Evolutionary conservation across 2,888 invertebrate genomes (phyloP).

Genomic region (Brachyptera risi): DNA sequence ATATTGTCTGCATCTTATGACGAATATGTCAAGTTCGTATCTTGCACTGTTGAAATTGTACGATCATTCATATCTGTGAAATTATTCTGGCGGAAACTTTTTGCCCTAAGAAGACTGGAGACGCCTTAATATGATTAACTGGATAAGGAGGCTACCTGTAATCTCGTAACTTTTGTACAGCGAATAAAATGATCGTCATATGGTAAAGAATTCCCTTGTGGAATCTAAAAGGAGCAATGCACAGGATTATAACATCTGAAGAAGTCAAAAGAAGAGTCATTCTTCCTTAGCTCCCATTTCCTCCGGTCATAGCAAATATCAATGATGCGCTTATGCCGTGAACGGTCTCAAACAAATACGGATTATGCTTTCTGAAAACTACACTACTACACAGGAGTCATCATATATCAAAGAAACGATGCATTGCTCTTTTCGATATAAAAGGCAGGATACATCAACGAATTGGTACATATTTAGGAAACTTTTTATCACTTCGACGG

Average conservation of each 20-base stretch:
- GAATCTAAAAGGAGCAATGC: no score
- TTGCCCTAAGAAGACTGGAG: no score
- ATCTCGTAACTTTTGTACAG: constrained; percentile 2
- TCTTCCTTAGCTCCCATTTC: neutral
- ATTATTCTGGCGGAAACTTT: no score
- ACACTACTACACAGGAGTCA: neutral
- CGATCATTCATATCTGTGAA: no score
- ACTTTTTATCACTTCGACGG: no score
- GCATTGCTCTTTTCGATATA: neutral
- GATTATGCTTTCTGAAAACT: neutral
- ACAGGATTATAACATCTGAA: neutral
- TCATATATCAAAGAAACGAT: constrained; percentile 3
- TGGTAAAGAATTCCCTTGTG: no score
- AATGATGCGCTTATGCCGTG: neutral
- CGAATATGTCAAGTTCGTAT: no score
- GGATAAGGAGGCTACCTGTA: no score
- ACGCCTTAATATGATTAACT: constrained; percentile 8
- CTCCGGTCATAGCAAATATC: neutral
- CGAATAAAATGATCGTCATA: no score
- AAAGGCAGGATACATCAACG: neutral
- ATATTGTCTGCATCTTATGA: no score
- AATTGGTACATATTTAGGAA: no score
- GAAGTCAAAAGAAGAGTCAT: neutral
- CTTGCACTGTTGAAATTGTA: no score
- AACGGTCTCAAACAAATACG: neutral